Evolutionary conservation across 2,113 vertebrate species (phyloP).

Genomic region (Calidris pugnax): DNA sequence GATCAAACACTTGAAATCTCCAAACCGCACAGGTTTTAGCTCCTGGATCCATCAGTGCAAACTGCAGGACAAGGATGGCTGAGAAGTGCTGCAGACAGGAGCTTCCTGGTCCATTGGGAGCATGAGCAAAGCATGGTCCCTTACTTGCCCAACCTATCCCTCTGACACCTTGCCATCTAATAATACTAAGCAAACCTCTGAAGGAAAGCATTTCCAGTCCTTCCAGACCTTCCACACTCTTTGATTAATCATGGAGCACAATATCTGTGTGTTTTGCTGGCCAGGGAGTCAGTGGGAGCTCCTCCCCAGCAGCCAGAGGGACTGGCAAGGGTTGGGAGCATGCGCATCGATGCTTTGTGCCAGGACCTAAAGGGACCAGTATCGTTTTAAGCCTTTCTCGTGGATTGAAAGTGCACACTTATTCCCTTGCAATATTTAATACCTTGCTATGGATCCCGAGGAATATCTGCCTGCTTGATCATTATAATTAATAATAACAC

Average conservation of each 20-base stretch:
- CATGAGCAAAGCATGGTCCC: background rate
- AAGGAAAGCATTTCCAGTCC: background rate
- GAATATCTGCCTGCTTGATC: background rate
- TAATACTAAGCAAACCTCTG: background rate
- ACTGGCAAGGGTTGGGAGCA: fast-evolving
- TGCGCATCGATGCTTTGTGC: background rate
- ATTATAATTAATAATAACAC: background rate
- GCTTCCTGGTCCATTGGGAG: background rate
- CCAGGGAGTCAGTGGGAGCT: background rate
- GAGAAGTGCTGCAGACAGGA: background rate
- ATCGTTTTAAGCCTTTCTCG: background rate
- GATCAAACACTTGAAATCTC: background rate
- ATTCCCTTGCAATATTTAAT: background rate
- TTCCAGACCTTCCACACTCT: background rate
- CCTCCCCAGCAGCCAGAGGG: background rate
- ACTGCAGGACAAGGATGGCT: background rate
- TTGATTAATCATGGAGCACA: background rate
- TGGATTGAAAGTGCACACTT: background rate
- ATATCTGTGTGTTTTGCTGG: background rate
- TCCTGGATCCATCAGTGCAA: background rate
- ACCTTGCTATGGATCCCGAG: background rate
- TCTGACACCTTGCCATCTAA: background rate
- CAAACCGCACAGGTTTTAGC: fast-evolving
- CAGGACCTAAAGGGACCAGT: background rate
- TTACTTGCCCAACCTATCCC: fast-evolving